A percentile compares a stretch with the other conserved stretches of the same genome.
Conservation (phyloP, 1,140 invertebrate genomes). For the Riptortus pedestris region DNA sequence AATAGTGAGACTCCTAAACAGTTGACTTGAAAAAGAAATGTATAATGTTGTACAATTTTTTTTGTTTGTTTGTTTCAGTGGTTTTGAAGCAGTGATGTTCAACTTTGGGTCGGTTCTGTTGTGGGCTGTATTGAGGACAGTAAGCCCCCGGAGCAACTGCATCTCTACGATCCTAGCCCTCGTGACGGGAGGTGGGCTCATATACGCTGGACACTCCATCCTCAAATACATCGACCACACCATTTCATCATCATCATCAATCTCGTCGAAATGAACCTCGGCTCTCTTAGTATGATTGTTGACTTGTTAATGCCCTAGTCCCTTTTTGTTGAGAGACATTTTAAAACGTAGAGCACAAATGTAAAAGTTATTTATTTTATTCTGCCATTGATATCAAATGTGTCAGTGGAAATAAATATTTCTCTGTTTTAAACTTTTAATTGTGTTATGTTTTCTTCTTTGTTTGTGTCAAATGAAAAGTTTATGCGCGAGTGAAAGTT, state of each 20-base stretch:
- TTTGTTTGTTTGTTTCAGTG: slow-evolving; percentile 35
- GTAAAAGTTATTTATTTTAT: not conserved
- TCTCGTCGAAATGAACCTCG: not conserved
- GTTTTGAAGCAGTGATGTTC: slow-evolving; percentile 52
- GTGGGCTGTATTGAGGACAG: slow-evolving; percentile 57
- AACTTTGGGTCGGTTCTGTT: slow-evolving; percentile 60
- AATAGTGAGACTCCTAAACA: too few relatives aligned
- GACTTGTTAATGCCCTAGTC: not conserved
- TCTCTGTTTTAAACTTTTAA: not conserved
- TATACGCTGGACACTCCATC: slow-evolving; percentile 51
- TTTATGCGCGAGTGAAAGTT: too few relatives aligned
- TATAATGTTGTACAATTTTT: slow-evolving; percentile 10
- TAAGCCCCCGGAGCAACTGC: slow-evolving; percentile 50
- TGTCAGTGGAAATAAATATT: not conserved
- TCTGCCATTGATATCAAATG: not conserved
- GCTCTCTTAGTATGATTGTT: not conserved
- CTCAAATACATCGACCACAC: slow-evolving; percentile 39
- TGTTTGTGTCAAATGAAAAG: too few relatives aligned
- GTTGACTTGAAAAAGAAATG: too few relatives aligned
- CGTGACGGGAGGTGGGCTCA: slow-evolving; percentile 45
- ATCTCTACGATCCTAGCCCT: slow-evolving; percentile 49
- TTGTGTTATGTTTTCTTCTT: too few relatives aligned
- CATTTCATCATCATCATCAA: not conserved
- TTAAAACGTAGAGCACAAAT: slow-evolving; percentile 2
- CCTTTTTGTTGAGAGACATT: not conserved